Base-by-base conservation (phyloP, 2,797 vertebrate genomes). In the Varecia variegata region DNA sequence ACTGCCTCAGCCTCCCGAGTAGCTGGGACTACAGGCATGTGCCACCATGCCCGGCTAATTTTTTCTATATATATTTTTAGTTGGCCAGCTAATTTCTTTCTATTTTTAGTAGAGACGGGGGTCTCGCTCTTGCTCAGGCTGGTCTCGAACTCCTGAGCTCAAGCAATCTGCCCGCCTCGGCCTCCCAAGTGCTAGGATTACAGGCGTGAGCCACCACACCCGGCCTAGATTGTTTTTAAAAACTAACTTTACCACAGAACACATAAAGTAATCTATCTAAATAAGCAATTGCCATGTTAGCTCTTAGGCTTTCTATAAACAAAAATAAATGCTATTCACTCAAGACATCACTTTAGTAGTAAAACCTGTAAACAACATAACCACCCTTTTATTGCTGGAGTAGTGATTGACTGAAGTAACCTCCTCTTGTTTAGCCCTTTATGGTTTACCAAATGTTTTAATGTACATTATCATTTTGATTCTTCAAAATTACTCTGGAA, bases 231-330 rank as follows among this genome's bases (percentile, higher is more conserved):
- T 77, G 21, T 54, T 91, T 74, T 79, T 17, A 4, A n/a, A 93
- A 88, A 11, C 32, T 52, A 89, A 50, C 38, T 97, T 62, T 79
- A 47, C 56, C 93, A 20, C 88, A 86, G 50, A 84, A 92, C 74
- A 47, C 50, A 71, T 77, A 21, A 93, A 93, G 25, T 93, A 85
- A 94, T 58, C 10, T 23, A 65, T 40, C 30, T 91, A 47, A 73
- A 71, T 67, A 93, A 87, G 67, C 35, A 73, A 52, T 74, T 68
- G 13, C n/a, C 14, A 40, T 56, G 17, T 58, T 86, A 67, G 35
- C 18, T 52, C 58, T 93, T 81, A 76, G 67, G 21, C 32, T 84
- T 96, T 87, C 67, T 58, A 43, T 92, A 76, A 94, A 76, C 56
- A 79, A 68, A 56, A 77, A 81, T 77, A 74, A 70, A 77, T 92